Percentiles rank a stretch among this genome's conserved stretches.
Conservation (phyloP, 2,797 vertebrate species). For the Pogoniulus pusillus region DNA sequence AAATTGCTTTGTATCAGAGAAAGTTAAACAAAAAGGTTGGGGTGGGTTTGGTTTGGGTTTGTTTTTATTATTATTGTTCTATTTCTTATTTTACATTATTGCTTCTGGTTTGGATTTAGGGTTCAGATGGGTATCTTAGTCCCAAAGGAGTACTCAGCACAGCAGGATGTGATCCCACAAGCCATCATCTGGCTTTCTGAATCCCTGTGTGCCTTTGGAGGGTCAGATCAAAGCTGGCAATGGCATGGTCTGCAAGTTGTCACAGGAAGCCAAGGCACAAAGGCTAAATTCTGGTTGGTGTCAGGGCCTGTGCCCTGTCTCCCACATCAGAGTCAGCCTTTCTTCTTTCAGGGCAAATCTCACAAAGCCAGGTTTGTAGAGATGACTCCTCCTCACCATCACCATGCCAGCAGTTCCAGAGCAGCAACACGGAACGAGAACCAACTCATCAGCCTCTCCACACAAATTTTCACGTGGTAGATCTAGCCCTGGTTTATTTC, state of each 20-base stretch:
- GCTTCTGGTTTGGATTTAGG: slow-evolving; percentile 1
- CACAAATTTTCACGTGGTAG: background rate
- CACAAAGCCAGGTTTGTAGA: background rate
- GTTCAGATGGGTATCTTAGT: background rate
- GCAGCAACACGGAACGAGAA: accelerated
- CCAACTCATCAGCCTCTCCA: background rate
- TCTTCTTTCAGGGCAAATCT: background rate
- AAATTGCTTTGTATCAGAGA: slow-evolving; percentile 62
- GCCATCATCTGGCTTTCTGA: background rate
- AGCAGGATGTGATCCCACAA: background rate
- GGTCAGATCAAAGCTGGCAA: background rate
- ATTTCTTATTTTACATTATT: background rate
- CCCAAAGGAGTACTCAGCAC: background rate
- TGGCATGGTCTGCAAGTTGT: background rate
- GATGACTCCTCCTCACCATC: background rate
- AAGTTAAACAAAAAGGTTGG: slow-evolving; percentile 34
- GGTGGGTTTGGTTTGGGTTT: background rate
- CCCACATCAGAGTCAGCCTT: background rate
- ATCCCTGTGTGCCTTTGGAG: background rate
- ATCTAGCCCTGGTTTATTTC: background rate
- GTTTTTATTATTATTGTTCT: background rate
- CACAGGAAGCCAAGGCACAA: background rate
- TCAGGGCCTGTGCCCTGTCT: background rate
- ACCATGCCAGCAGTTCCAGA: background rate
- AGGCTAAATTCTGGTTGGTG: background rate